Evolutionary conservation across 2,888 invertebrate species (phyloP).

Genomic region (Hoplodrina ambigua): DNA sequence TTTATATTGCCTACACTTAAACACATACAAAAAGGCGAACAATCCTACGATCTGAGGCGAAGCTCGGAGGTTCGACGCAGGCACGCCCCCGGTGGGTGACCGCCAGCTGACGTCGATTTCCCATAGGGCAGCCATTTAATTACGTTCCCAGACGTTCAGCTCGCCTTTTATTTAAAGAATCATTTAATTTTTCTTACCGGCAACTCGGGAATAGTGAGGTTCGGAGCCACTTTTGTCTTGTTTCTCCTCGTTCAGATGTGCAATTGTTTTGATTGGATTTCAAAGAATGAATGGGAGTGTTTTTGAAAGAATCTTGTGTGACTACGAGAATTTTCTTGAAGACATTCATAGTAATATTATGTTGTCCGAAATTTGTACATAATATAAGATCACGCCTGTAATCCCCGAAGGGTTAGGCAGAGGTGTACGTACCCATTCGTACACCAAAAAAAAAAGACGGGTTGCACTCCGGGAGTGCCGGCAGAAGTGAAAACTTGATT

Average conservation of each 20-base stretch:
- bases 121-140: constrained; percentile 63
- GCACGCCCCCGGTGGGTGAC: constrained; percentile 57
- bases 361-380: too few species aligned
- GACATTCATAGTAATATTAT: background rate
- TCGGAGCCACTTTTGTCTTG: constrained; percentile 42
- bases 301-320: background rate
- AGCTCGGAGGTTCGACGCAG: constrained; percentile 13
- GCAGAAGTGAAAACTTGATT: too few species aligned
- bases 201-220: constrained; percentile 34
- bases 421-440: too few species aligned
- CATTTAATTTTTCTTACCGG: constrained; percentile 62
- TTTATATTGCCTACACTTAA: too few species aligned
- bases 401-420: too few species aligned
- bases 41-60: constrained; percentile 2
- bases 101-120: constrained; percentile 60
- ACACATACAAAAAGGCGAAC: constrained; percentile 5
- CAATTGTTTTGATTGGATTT: constrained; percentile 21
- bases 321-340: background rate
- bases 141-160: constrained; percentile 58
- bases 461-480: too few species aligned
- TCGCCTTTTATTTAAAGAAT: constrained; percentile 63
- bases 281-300: constrained; percentile 8
- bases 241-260: background rate
- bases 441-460: too few species aligned
- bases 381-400: too few species aligned